Evolutionary conservation across 2,888 invertebrate genomes (phyloP), one percentile per base, ranked within the genome.

Genomic region (Portevinia maculata): DNA sequence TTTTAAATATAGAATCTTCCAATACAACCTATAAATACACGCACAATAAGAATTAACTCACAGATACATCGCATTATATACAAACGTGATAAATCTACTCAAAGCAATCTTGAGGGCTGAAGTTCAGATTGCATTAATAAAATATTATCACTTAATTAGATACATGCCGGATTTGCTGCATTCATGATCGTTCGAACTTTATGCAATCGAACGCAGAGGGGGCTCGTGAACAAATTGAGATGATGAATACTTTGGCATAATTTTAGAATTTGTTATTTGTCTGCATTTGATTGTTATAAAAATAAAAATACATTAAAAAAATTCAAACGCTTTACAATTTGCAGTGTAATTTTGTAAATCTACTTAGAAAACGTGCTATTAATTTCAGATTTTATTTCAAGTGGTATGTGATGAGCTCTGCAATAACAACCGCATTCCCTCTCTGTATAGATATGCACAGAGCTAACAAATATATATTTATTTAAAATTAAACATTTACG

Each of bases 111-210:
- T 46, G 15, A 46, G 64, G 64, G 57, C 64, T 62, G 67, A 73
- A 67, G 39, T 74, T 74, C 46, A 67, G 53, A 74, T 73, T 48
- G 53, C 60, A 67, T 67, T 52, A 50, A 73, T 79, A n/a, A n/a
- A n/a, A 79, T 73, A 74, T 67, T 67, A 74, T 79, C 79, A 53
- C 55, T 67, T 46, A 79, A 67, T 62, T 79, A n/a, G n/a, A n/a
- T n/a, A 67, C 59, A 59, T 73, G 24, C 53, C 39, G 15, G 46
- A 60, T 67, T 67, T 48, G 9, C 28, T 15, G 11, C 21, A 67
- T 39, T 67, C 11, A 52, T 55, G 65, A 65, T 67, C 41, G 34
- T 62, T 73, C 60, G 53, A 79, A 55, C 55, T 73, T 73, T 52
- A 52, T 60, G 53, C 73, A 55, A 60, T 67, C 44, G 37, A 53